These are phyloP conservation scores for Calephelis virginiensis DNA, from an alignment of 1,140 invertebrate genomes.

Conservation along the genomic window DNA sequence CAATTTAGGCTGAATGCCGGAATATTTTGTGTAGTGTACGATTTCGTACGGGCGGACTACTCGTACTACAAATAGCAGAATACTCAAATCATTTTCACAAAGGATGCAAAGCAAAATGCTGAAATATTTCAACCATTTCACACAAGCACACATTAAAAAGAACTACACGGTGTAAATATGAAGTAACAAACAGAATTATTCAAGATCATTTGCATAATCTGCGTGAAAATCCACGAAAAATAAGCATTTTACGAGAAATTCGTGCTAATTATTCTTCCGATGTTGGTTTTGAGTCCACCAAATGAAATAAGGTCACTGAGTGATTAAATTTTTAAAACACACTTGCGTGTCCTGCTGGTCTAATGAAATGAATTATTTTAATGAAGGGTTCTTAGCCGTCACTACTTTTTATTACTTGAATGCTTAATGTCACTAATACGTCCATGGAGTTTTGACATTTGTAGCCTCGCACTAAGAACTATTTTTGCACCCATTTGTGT, in stretches of 20 bases:
- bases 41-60: no score
- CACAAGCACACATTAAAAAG: constrained; percentile 20
- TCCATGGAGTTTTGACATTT: constrained; percentile 11
- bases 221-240: constrained; percentile 29
- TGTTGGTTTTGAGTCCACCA: constrained; percentile 35
- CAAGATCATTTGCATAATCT: constrained; percentile 35
- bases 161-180: constrained; percentile 20
- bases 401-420: constrained; percentile 35
- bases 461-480: constrained; percentile 3
- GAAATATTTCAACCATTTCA: constrained; percentile 16
- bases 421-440: constrained; percentile 21
- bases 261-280: constrained; percentile 35
- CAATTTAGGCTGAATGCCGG: no score
- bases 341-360: constrained; percentile 38
- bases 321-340: constrained; percentile 45
- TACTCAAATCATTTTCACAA: background rate
- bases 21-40: no score
- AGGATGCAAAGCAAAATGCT: background rate
- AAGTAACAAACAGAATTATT: constrained; percentile 23
- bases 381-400: constrained; percentile 37
- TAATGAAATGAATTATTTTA: constrained; percentile 48
- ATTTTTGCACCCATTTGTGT: constrained; percentile 1
- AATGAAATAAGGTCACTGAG: constrained; percentile 41
- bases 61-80: background rate
- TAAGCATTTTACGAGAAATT: constrained; percentile 28